phyloP scores from a whole-genome alignment of 2,113 vertebrate species.

The Eidolon helvum region DNA sequence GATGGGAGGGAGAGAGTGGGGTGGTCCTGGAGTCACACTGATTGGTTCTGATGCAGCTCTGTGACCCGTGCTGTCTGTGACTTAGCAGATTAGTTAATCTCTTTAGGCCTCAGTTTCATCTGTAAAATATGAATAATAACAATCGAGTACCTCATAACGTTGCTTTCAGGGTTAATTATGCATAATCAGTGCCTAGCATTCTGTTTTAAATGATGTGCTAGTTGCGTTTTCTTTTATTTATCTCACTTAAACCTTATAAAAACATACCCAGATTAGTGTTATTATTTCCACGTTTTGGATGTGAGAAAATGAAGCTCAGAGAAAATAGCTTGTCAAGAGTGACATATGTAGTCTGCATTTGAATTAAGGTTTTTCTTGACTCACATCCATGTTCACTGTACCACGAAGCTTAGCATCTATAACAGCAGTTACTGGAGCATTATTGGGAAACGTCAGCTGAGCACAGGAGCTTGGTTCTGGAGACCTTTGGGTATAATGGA shows the following conservation, averaged over 20 bases:
- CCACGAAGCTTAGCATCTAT: not conserved
- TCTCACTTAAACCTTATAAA: not conserved
- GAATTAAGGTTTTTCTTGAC: not conserved
- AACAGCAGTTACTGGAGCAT: not conserved
- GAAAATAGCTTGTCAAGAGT: not conserved
- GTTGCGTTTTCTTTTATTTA: not conserved
- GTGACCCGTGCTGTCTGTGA: rapidly evolving
- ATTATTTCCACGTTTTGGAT: not conserved
- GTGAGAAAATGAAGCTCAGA: not conserved
- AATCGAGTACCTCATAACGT: not conserved
- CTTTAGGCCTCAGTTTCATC: not conserved
- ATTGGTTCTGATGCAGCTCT: not conserved
- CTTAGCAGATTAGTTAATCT: not conserved
- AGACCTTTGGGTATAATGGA: not conserved
- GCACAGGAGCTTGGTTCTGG: not conserved
- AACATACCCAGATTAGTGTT: not conserved
- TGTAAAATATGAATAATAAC: not conserved
- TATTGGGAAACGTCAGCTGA: not conserved
- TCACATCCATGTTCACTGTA: too few species aligned
- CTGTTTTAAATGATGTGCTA: not conserved
- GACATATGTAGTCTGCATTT: not conserved
- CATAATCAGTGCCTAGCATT: not conserved
- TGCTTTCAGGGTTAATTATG: not conserved
- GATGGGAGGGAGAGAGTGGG: not conserved
- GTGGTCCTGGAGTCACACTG: not conserved